phyloP scores from a whole-genome alignment of 2,113 vertebrate genomes.

The Aleadryas rufinucha region DNA sequence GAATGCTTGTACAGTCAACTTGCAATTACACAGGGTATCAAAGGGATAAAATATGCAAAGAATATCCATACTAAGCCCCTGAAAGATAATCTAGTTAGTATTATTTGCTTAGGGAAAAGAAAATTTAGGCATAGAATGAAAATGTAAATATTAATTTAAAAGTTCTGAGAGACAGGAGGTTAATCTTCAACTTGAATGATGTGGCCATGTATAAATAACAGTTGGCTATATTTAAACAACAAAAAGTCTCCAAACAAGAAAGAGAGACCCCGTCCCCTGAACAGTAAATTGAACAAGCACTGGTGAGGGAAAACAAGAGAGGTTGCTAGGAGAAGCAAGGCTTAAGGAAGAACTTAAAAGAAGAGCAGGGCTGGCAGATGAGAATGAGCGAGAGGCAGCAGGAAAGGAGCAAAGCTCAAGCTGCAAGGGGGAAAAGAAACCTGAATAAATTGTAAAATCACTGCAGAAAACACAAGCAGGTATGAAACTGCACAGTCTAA shows the following conservation, averaged over 20 bases:
- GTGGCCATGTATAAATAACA: conserved; percentile 8
- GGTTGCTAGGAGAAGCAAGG: conserved; percentile 46
- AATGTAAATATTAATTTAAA: conserved; percentile 41
- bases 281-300: neutral
- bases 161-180: conserved; percentile 17
- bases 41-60: neutral
- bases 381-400: conserved; percentile 11
- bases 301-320: conserved; percentile 13
- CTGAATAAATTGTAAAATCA: neutral
- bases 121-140: neutral
- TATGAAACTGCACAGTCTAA: neutral
- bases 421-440: neutral
- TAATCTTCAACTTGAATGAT: conserved; percentile 32
- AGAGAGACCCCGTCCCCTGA: neutral
- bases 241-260: conserved; percentile 18
- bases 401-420: conserved; percentile 1
- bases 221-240: conserved; percentile 33
- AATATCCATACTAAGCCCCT: neutral
- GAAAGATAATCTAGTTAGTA: neutral
- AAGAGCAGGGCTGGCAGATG: conserved; percentile 21
- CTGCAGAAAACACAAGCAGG: neutral
- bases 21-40: neutral
- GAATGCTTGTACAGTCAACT: neutral
- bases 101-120: conserved; percentile 5
- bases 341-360: conserved; percentile 47